Evolutionary conservation across 2,888 invertebrate species (phyloP), one percentile per base, ranked within the genome.

Genomic region (Ferdinandea cuprea): DNA sequence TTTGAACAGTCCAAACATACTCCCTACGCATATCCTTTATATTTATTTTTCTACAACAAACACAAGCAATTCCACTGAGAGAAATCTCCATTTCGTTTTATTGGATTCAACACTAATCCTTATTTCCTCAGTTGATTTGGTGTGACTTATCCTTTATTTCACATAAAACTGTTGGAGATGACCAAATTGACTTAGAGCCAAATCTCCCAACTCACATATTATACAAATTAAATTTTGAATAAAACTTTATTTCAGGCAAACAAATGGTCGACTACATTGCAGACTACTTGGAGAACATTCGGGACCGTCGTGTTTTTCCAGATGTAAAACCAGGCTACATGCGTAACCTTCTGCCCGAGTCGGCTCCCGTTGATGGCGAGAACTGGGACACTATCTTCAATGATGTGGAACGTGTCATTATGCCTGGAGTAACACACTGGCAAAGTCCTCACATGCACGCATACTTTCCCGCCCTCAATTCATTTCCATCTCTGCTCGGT

Each of bases 181-280:
- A 52, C 68, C 48, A 54, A 80, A 76, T 68, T 25, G 13, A 61
- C 21, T 46, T 19, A 19, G 9, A 6, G n/a, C 52, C 37, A 19
- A 11, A 17, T 15, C 15, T 30, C 50, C 28, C 9, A 11, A 11
- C 15, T 44, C 42, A 25, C 13, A 37, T 25, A 35, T 42, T 25
- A 32, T 11, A 7, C n/a, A 56, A 37, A 44, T 65, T 42, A 13
- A 35, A n/a, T n/a, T 59, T 1, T 21, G n/a, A 46, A 8, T 17
- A 9, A 28, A 6, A 0, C 2, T 17, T 11, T 8, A 15, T 21
- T 65, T 85, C 90, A 97, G 99, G 98, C 42, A 99, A 99, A 91
- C 97, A 99, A 92, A 96, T 99, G 95, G 97, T 99, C 77, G 99
- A 99, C 92, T 99, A 97, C 91, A 98, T 99, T 86, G 98, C 98